Percentiles rank a stretch among this genome's conserved stretches.
Evolutionary conservation across 1,140 invertebrate species (phyloP).

Genomic region (Panulirus ornatus): DNA sequence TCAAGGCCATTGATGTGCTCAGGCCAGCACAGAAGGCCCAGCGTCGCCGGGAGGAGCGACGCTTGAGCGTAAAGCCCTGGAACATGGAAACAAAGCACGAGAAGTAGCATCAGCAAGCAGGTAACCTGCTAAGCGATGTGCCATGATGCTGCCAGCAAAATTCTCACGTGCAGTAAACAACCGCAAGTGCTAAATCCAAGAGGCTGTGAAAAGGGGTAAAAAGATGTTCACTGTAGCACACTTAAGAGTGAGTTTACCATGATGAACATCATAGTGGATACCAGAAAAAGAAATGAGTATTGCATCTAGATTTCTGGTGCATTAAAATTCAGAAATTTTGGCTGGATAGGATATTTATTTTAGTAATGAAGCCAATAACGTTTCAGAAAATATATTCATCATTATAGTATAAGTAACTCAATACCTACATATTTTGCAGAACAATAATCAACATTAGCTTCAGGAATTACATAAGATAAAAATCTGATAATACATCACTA

Average conservation of each 20-base stretch:
- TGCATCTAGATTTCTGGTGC: background rate
- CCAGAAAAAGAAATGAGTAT: background rate
- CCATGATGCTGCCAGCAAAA: slow-evolving; percentile 81
- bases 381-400: too few relatives aligned
- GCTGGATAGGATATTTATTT: too few relatives aligned
- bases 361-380: too few relatives aligned
- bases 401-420: too few relatives aligned
- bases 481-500: too few relatives aligned
- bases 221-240: too few relatives aligned
- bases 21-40: slow-evolving; percentile 71
- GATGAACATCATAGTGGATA: background rate
- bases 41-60: slow-evolving; percentile 65
- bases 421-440: too few relatives aligned
- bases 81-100: slow-evolving; percentile 84
- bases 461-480: too few relatives aligned
- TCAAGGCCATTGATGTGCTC: slow-evolving; percentile 65
- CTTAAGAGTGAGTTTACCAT: background rate
- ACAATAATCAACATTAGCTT: too few relatives aligned
- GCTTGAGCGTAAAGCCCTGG: slow-evolving; percentile 79
- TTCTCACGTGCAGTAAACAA: slow-evolving; percentile 86
- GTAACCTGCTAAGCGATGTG: slow-evolving; percentile 82
- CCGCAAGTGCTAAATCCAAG: slow-evolving; percentile 83
- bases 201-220: slow-evolving; percentile 48
- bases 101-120: slow-evolving; percentile 82
- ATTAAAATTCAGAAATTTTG: background rate